Evolutionary conservation across 2,797 vertebrate genomes (phyloP).

Genomic region (Tragelaphus eurycerus): DNA sequence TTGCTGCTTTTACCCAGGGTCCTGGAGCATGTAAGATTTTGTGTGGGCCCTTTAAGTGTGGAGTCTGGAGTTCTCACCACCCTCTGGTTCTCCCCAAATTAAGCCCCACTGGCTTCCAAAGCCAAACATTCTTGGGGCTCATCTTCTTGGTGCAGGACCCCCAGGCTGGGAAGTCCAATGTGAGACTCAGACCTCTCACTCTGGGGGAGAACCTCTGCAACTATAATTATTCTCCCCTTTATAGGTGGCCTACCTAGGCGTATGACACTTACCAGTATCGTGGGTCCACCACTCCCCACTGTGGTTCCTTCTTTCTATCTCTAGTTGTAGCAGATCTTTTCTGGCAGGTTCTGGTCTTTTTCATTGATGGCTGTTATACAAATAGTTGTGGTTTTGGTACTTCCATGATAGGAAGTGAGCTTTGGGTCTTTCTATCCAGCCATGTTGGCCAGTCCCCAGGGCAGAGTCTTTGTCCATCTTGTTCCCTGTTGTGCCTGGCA

Average conservation of each 20-base stretch:
- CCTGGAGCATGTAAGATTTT: neutral
- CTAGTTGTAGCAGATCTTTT: neutral
- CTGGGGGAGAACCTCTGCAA: neutral
- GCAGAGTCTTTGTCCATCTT: neutral
- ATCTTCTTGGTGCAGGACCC: neutral
- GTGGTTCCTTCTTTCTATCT: neutral
- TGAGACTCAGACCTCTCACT: neutral
- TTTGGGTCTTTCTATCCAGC: neutral
- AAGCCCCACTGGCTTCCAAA: neutral
- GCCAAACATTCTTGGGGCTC: neutral
- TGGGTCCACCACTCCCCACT: neutral
- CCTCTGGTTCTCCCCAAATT: neutral
- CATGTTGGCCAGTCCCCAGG: neutral
- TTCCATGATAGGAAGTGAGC: neutral
- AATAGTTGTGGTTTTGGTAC: neutral
- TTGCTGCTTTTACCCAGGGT: neutral
- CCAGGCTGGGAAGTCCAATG: neutral
- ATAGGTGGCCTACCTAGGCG: rapidly evolving
- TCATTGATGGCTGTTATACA: neutral
- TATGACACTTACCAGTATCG: neutral
- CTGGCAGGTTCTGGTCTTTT: neutral
- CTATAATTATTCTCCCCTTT: neutral
- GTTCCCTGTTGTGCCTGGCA: neutral
- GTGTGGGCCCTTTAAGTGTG: neutral
- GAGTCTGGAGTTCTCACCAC: neutral